Evolutionary conservation across 2,797 vertebrate species (phyloP), one percentile per base, ranked within the genome.

Genomic region (Rallus crepitans): DNA sequence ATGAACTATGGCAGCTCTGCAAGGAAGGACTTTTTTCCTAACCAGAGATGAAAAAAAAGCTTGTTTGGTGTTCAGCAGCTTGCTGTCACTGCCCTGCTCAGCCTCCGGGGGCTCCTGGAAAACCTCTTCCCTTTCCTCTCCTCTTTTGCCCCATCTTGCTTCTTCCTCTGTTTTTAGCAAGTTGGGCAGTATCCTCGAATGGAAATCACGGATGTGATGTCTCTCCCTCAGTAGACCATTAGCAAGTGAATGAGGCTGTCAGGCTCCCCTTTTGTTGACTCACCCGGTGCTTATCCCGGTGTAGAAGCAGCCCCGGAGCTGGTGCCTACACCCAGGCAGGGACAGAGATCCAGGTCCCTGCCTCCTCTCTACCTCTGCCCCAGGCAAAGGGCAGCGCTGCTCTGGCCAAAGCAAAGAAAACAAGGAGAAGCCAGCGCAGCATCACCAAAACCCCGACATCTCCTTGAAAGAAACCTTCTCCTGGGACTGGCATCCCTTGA

Each of bases 191-290:
- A 65, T 60, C 52, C 31, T 91, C 81, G 39, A 85, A 82, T 42
- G 64, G 56, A 65, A 84, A 66, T 82, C 19, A 4, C 45, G 87
- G 60, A 71, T 89, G 75, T 79, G 75, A 91, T 84, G 73, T 86
- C 63, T 96, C 25, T 78, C 76, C 71, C 89, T 73, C 48, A 53
- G 85, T 28, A 86, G 82, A 3, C 63, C 87, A 50, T 92, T 96
- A 93, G 73, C 77, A 95, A 94, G 37, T 80, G 82, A 95, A 94
- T 77, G 40, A 75, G 71, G 47, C 84, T 88, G 68, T 71, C 8
- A 2, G 64, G 68, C 42, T 92, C n/a, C 59, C 33, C 31, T 82
- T 93, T 94, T 93, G 55, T 88, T 79, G 23, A 40, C 27, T 18
- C 7, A 48, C 6, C 25, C 45, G 53, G 55, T 7, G 59, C 59